Percentiles rank a stretch among this genome's conserved stretches.
phyloP scores from a whole-genome alignment of 2,888 invertebrate species.

The Drosophila nigricruria region DNA sequence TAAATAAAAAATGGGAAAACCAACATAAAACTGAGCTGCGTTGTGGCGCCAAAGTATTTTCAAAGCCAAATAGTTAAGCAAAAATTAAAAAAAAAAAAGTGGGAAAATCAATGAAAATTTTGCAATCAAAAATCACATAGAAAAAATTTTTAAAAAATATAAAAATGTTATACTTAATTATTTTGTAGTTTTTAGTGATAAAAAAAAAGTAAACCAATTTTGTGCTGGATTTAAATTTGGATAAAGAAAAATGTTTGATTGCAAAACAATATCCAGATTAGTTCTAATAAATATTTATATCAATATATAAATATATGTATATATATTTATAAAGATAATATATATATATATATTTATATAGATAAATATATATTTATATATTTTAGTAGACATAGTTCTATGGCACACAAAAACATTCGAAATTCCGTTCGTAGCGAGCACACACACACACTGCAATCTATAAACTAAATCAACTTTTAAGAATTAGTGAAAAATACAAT shows the following conservation, averaged over 20 bases:
- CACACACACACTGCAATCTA: conserved; percentile 31
- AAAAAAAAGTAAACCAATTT: conserved; percentile 11
- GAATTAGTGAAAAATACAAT: neutral
- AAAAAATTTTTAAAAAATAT: conserved; percentile 28
- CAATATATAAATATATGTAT: neutral
- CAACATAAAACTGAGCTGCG: conserved; percentile 63
- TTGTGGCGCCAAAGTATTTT: conserved; percentile 75
- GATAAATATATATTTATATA: conserved; percentile 21
- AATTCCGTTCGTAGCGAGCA: conserved; percentile 61
- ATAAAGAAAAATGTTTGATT: neutral
- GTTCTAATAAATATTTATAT: conserved; percentile 4
- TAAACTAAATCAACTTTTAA: neutral
- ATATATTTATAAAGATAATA: conserved; percentile 2
- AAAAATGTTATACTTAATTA: conserved; percentile 55
- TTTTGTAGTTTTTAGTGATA: conserved; percentile 43
- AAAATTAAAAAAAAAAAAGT: conserved; percentile 23
- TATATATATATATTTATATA: neutral
- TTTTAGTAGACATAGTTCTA: conserved; percentile 30
- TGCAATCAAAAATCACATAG: conserved; percentile 34
- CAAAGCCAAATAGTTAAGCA: conserved; percentile 83
- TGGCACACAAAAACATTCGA: conserved; percentile 72
- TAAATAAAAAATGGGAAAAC: conserved; percentile 15
- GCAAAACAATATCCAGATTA: neutral
- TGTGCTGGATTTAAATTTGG: conserved; percentile 2
- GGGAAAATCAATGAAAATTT: conserved; percentile 24